A percentile compares a stretch with the other conserved stretches of the same genome.
phyloP scores from a whole-genome alignment of 2,113 vertebrate species.

The Astur gentilis region DNA sequence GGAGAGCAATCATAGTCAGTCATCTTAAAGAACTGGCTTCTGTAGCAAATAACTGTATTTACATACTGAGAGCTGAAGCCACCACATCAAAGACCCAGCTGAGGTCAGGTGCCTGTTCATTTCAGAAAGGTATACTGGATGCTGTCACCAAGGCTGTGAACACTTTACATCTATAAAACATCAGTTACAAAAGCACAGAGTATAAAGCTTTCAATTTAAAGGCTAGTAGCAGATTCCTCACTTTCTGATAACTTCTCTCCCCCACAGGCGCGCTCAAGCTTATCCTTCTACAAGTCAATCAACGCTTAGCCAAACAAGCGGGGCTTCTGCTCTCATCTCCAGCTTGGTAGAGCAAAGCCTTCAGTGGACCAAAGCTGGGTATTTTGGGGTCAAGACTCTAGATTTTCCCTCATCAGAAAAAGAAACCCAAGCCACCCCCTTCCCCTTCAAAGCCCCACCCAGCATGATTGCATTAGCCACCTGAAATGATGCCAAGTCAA shows the following conservation, averaged over 20 bases:
- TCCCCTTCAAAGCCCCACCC: neutral
- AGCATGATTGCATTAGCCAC: neutral
- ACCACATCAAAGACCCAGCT: conserved; percentile 54
- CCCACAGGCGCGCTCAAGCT: neutral
- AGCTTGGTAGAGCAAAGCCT: neutral
- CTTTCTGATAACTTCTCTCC: conserved; percentile 1
- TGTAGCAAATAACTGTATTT: conserved; percentile 57
- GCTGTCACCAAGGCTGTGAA: conserved; percentile 54
- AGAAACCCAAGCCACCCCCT: neutral
- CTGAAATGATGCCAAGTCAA: neutral
- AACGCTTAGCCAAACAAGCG: neutral
- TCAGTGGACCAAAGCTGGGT: neutral
- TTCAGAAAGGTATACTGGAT: conserved; percentile 50
- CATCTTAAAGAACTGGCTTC: neutral
- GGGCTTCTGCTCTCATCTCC: neutral
- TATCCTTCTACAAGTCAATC: neutral
- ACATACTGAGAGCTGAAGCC: conserved; percentile 41
- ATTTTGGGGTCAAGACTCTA: neutral
- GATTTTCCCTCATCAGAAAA: neutral
- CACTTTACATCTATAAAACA: conserved; percentile 68
- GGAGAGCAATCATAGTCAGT: neutral
- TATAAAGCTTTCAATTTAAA: conserved; percentile 61
- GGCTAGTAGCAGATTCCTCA: conserved; percentile 18
- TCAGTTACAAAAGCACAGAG: conserved; percentile 47
- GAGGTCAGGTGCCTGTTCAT: conserved; percentile 60